Base-by-base conservation (phyloP, 2,888 invertebrate species). In the Acrocera orbiculus region DNA sequence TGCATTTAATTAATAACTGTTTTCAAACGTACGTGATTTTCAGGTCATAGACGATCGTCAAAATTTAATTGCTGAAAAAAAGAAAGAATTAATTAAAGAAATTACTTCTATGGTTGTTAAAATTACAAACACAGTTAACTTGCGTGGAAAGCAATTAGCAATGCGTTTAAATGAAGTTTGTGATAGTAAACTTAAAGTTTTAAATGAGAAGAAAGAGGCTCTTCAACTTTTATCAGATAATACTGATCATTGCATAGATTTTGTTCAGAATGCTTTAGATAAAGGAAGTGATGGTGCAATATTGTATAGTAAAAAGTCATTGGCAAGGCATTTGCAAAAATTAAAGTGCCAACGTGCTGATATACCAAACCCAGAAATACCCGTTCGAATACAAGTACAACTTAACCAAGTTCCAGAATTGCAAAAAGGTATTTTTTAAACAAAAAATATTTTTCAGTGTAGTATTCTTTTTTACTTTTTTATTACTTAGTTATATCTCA, bases 301-400 rank as follows among this genome's bases (percentile, higher is more conserved):
- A 47, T 64, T 87, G 42, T 78, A 78, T 55, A 76, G 77, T 58
- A 86, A 85, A 67, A 78, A 76, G 63, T 75, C 71, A 43, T 67
- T 73, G 38, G 71, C 74, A 30, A 67, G 69, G 43, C 82, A 83
- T 61, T 64, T 83, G 47, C 79, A 79, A 58, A 69, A 82, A 52
- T 75, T 85, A 49, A 85, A 83, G 61, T 73, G 75, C 48, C 73
- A 79, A 41, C 68, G 83, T 47, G 83, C 83, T 3, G 83, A 85
- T 62, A 83, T 85, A 53, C 85, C 85, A 43, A 85, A 85, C 67
- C 85, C 85, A 13, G 83, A 85, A 63, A 81, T 85, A 46, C 83
- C 83, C 22, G 82, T 85, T 43, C 68, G 83, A 49, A 82, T 85
- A 56, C 72, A 76, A 54, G 66, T 83, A 38, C 74, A 76, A 22